Evolutionary conservation across 2,797 vertebrate species (phyloP).

Genomic region (Paramormyrops hopkinsi): DNA sequence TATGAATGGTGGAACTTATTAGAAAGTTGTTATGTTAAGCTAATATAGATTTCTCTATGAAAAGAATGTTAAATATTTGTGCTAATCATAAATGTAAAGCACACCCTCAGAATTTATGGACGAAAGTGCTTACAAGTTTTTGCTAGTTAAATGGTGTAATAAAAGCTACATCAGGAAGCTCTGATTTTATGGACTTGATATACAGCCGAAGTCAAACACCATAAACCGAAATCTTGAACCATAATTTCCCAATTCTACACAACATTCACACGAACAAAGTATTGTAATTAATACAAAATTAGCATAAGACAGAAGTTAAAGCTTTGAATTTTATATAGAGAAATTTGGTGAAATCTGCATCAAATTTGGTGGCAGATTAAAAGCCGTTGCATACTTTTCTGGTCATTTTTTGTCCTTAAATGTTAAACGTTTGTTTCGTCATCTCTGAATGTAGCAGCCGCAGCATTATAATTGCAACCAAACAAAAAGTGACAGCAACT

Average conservation of each 20-base stretch:
- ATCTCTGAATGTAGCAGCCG: neutral
- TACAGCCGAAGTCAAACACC: conserved; percentile 66
- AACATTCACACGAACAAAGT: conserved; percentile 35
- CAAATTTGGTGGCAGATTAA: conserved; percentile 3
- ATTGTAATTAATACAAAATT: conserved; percentile 30
- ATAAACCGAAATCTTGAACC: conserved; percentile 35
- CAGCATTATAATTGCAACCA: neutral
- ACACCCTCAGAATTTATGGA: conserved; percentile 65
- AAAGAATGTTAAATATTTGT: conserved; percentile 30
- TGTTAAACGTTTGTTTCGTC: neutral
- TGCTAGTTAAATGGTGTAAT: conserved; percentile 70
- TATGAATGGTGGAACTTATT: neutral
- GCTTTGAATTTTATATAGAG: neutral
- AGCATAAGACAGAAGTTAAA: conserved; percentile 30
- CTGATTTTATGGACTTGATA: conserved; percentile 76
- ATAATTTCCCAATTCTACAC: conserved; percentile 22
- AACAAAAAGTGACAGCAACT: neutral
- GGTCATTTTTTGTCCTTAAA: neutral
- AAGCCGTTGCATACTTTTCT: conserved; percentile 35
- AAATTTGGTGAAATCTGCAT: neutral
- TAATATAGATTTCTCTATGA: conserved; percentile 5
- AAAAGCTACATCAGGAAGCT: conserved; percentile 72
- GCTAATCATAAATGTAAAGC: conserved; percentile 61
- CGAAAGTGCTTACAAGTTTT: conserved; percentile 60
- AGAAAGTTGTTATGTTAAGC: neutral